Evolutionary conservation across 2,797 vertebrate species (phyloP).

Genomic region (Scolopax bukidnonensis): DNA sequence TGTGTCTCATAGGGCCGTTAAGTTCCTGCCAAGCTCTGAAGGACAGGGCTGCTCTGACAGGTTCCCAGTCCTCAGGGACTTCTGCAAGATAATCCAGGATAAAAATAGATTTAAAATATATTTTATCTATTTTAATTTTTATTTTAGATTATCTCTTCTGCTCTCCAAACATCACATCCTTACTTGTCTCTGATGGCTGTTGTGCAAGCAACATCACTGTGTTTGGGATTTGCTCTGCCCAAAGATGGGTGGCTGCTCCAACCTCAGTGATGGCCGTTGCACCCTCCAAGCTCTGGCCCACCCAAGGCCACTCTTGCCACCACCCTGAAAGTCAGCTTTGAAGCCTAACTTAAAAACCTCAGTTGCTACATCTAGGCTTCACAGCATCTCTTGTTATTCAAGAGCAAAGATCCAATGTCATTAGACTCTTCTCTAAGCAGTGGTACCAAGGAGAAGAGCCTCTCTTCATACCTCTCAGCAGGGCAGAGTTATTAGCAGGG

Average conservation of each 20-base stretch:
- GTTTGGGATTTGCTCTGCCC: background rate
- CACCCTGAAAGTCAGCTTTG: background rate
- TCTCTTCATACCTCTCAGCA: background rate
- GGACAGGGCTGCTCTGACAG: background rate
- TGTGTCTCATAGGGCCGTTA: background rate
- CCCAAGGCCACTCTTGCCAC: background rate
- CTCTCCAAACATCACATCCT: background rate
- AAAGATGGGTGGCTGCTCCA: background rate
- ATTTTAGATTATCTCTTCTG: background rate
- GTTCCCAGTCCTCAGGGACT: background rate
- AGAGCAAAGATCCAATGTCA: background rate
- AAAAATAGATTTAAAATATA: background rate
- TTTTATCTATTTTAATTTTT: background rate
- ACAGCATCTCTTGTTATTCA: background rate
- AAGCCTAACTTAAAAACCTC: background rate
- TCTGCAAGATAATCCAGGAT: background rate
- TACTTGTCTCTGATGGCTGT: background rate
- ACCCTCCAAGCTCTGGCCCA: background rate
- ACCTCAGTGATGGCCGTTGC: background rate
- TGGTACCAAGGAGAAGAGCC: background rate
- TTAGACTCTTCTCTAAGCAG: background rate
- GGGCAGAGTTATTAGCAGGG: background rate
- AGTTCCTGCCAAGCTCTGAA: background rate
- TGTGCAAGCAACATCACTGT: background rate
- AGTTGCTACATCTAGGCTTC: background rate